A percentile compares a stretch with the other conserved stretches of the same genome.
phyloP scores from a whole-genome alignment of 2,113 vertebrate species.

The Tautogolabrus adspersus region DNA sequence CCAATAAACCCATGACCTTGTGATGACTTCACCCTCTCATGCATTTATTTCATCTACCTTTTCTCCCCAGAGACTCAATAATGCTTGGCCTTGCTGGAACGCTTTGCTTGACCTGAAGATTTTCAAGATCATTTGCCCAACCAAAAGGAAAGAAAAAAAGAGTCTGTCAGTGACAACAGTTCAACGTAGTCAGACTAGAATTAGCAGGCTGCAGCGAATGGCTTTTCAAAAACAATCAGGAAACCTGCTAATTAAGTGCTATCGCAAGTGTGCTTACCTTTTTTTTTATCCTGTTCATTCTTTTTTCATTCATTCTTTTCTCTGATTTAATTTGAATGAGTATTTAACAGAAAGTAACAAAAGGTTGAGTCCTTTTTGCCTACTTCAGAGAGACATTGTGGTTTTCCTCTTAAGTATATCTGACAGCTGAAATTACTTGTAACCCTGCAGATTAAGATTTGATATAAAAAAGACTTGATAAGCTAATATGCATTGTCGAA shows the following conservation, averaged over 20 bases:
- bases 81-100: constrained; percentile 4
- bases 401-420: not conserved
- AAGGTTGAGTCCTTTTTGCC: not conserved
- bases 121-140: constrained; percentile 1
- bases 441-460: not conserved
- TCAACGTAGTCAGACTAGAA: constrained; percentile 33
- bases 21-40: constrained; percentile 22
- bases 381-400: not conserved
- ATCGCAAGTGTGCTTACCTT: constrained; percentile 20
- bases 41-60: not conserved
- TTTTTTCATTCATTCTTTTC: not conserved
- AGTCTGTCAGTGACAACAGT: constrained; percentile 20
- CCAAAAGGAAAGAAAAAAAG: not conserved
- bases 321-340: not conserved
- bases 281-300: constrained; percentile 14
- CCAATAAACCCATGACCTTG: constrained; percentile 21
- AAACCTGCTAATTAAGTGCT: constrained; percentile 43
- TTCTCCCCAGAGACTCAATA: constrained; percentile 13
- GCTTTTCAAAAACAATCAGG: constrained; percentile 35
- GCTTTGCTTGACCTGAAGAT: constrained; percentile 36
- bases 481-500: not conserved
- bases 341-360: constrained; percentile 12
- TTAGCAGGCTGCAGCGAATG: constrained; percentile 23
- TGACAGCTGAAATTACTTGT: not conserved
- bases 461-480: not conserved